Conservation (phyloP, 2,797 vertebrate genomes). For the Sebastes iracundus region DNA sequence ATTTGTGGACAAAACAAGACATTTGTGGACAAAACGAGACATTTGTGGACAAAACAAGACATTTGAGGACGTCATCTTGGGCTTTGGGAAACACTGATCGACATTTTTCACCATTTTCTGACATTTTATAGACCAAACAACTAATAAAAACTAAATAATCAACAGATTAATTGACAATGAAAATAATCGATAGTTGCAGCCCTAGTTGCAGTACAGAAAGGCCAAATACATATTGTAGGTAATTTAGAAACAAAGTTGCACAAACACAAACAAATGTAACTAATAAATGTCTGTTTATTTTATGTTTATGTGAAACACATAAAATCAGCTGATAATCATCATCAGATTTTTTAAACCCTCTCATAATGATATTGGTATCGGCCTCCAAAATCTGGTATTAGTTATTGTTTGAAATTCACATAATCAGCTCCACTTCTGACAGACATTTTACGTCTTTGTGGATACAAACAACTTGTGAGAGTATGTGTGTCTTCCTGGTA, state of each 20-base stretch:
- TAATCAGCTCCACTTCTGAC: not conserved
- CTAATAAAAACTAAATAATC: too few species aligned
- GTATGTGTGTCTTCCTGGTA: not conserved
- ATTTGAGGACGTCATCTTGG: too few species aligned
- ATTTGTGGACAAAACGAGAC: too few species aligned
- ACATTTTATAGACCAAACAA: too few species aligned
- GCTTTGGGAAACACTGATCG: too few species aligned
- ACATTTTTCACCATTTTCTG: too few species aligned
- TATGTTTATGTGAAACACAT: not conserved
- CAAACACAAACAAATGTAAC: not conserved
- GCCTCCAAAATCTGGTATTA: not conserved
- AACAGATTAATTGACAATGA: too few species aligned
- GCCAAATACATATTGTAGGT: not conserved
- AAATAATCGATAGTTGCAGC: not conserved
- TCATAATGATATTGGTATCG: not conserved
- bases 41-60: too few species aligned
- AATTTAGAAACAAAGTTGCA: not conserved
- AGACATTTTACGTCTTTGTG: not conserved
- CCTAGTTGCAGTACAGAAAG: not conserved
- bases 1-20: too few species aligned
- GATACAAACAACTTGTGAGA: constrained; percentile 11
- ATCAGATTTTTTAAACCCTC: not conserved
- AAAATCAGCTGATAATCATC: not conserved
- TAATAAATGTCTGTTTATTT: not conserved
- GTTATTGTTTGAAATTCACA: not conserved